Percentiles rank a stretch among this genome's conserved stretches.
phyloP scores from a whole-genome alignment of 2,797 vertebrate genomes.

The Acanthopagrus latus region DNA sequence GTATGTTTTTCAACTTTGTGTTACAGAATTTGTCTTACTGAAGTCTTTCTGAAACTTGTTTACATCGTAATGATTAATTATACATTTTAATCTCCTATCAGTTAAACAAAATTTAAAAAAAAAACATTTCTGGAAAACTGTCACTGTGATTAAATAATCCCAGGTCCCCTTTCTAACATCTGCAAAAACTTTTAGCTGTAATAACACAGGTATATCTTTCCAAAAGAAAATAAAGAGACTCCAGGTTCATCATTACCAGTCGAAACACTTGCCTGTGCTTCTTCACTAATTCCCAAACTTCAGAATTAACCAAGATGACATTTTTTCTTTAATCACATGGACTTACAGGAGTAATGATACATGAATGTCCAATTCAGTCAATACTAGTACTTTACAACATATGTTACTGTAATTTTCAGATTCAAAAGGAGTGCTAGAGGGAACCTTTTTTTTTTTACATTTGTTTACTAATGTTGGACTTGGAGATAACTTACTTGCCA shows the following conservation, averaged over 20 bases:
- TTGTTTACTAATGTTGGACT: too few relatives aligned
- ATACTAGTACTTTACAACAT: too few relatives aligned
- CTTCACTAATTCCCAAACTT: not conserved
- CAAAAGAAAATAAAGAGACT: not conserved
- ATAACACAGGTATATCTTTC: too few relatives aligned
- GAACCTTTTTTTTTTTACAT: too few relatives aligned
- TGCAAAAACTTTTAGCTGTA: too few relatives aligned
- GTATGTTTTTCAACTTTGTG: not conserved
- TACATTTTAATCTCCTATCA: not conserved
- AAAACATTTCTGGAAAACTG: too few relatives aligned
- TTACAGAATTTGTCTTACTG: not conserved
- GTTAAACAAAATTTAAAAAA: too few relatives aligned
- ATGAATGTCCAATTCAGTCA: not conserved
- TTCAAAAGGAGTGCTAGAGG: too few relatives aligned
- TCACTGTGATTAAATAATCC: too few relatives aligned
- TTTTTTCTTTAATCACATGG: not conserved
- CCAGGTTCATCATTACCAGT: not conserved
- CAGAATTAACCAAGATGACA: not conserved
- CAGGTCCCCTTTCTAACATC: too few relatives aligned
- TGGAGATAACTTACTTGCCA: not conserved
- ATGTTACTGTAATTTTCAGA: too few relatives aligned
- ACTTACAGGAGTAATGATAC: not conserved
- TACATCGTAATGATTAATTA: not conserved
- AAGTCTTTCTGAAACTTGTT: not conserved
- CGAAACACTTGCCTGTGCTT: not conserved